Base-by-base conservation (phyloP, 2,888 invertebrate species). In the Boloria euphrosyne region DNA sequence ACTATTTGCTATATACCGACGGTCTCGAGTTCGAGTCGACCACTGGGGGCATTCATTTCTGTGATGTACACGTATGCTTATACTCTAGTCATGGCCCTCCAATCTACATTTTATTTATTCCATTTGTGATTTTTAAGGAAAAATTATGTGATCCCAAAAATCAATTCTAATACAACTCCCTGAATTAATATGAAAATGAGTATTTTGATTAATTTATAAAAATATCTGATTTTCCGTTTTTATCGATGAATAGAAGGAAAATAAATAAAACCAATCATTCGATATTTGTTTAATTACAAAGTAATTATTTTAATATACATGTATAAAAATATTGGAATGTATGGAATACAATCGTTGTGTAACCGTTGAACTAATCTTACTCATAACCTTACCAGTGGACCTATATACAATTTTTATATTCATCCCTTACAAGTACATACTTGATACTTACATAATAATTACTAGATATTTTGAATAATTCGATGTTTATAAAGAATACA, bases 331-430 rank as follows among this genome's bases (percentile, higher is more conserved):
- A 74, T 76, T 73, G 70, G 75, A 77, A 78, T 77, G 73, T 75
- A 78, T 76, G 76, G 75, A 71, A 76, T 82, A 81, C 80, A 82
- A 70, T 79, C 79, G 80, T 81, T 80, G 80, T 80, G 75, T 75
- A 75, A 71, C 73, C 72, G 75, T 73, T 74, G 67, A 72, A 72
- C 70, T 70, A 62, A 53, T 68, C 67, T 74, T 64, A 67, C 62
- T 68, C 65, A 68, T 61, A 69, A 65, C 64, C 71, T 74, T 72
- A 75, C 74, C 70, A 73, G 72, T 74, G 71, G 75, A 61, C 62
- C 62, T 73, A 71, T 73, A 66, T 71, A 73, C 72, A 73, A 63
- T 62, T 64, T 65, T 47, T 49, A 63, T 62, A 66, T 66, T 60
- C 16, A 60, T 61, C 50, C 16, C 47, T 51, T 58, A 58, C 16